phyloP scores from a whole-genome alignment of 2,888 invertebrate species.

The Harmothoe impar region DNA sequence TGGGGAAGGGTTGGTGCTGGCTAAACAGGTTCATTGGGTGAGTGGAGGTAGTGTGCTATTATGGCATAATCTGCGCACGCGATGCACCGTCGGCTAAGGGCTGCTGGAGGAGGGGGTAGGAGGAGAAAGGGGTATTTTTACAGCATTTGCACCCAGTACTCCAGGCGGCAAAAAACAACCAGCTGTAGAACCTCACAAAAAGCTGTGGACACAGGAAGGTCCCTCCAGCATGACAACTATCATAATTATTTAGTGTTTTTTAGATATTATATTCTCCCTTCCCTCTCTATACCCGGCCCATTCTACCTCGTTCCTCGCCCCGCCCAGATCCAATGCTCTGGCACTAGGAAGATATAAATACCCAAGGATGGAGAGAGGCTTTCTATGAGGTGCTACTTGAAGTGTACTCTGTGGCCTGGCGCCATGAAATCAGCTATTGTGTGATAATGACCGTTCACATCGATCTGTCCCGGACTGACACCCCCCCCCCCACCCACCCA shows the following conservation, averaged over 20 bases:
- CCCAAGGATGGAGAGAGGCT: background rate
- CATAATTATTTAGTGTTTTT: constrained; percentile 6
- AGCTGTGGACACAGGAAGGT: background rate
- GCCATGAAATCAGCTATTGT: constrained; percentile 35
- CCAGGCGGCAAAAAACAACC: background rate
- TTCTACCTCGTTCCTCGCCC: background rate
- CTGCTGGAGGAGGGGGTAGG: background rate
- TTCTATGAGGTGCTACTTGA: constrained; percentile 14
- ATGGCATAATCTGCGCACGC: constrained; percentile 30
- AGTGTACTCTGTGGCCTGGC: constrained; percentile 19
- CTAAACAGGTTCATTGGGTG: constrained; percentile 31
- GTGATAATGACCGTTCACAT: constrained; percentile 47
- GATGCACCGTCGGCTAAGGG: background rate
- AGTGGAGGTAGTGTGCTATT: constrained; percentile 20
- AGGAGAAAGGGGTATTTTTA: constrained; percentile 14
- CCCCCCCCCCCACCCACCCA: background rate
- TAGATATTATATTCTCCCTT: background rate
- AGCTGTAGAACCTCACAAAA: background rate
- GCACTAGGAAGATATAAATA: background rate
- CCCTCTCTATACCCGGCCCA: too few relatives aligned
- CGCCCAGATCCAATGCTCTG: too few relatives aligned
- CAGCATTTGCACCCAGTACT: constrained; percentile 3
- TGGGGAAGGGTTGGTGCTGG: background rate
- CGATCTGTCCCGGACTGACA: constrained; percentile 4
- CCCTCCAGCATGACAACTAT: constrained; percentile 3